phyloP scores from a whole-genome alignment of 2,113 vertebrate species.

The Benitochromis conjunctus region DNA sequence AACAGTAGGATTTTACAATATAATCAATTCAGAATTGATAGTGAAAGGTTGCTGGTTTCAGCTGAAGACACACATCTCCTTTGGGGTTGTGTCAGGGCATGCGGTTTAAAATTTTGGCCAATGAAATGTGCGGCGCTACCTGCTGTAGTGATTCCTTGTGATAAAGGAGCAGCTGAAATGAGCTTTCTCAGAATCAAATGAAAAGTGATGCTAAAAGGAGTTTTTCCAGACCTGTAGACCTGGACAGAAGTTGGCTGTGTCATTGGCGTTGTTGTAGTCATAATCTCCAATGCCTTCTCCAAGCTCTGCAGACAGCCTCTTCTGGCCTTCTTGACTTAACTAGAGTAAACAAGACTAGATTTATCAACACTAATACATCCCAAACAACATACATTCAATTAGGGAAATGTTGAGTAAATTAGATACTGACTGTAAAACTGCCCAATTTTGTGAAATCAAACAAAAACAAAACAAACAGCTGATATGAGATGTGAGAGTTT shows the following conservation, averaged over 20 bases:
- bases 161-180: neutral
- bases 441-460: neutral
- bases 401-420: neutral
- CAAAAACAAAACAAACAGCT: neutral
- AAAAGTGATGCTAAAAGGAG: neutral
- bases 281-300: conserved; percentile 84
- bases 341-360: conserved; percentile 32
- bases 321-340: conserved; percentile 61
- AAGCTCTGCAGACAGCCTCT: conserved; percentile 52
- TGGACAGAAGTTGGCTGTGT: conserved; percentile 91
- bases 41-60: neutral
- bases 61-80: too few species aligned
- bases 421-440: neutral
- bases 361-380: neutral
- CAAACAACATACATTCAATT: neutral
- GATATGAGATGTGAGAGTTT: neutral
- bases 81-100: neutral
- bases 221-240: conserved; percentile 75
- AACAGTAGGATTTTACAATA: neutral
- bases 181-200: neutral
- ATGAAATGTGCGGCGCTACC: neutral
- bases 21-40: neutral
- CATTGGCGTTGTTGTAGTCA: conserved; percentile 89
- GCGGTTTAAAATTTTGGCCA: neutral
- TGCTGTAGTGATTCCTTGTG: neutral